Evolutionary conservation across 53 echinoderm and acorn worm species (phyloP), one percentile per base, ranked within the genome.

Genomic region (Arbacia lixula): DNA sequence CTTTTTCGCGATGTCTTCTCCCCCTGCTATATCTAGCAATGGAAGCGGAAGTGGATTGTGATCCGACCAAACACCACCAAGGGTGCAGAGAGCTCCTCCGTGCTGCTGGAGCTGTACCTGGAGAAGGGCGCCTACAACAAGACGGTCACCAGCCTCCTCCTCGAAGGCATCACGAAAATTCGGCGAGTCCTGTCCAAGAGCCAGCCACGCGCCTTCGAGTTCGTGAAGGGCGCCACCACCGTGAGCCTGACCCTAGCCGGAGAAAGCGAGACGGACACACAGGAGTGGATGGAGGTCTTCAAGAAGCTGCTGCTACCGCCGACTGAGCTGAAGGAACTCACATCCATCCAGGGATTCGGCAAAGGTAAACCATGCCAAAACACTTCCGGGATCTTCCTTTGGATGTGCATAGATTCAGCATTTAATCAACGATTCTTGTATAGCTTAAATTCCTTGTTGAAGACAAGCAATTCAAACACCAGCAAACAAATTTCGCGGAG

Each of bases 61-160:
- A 84, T 91, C 11, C 95, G 89, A 80, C 91, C 88, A 30, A 94
- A 94, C 78, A 91, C 89, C 41, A 89, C 91, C 20, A 83, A 84
- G 38, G 89, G 84, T 6, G 53, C 84, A 66, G 36, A 72, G 30
- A 57, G 84, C 17, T 82, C 82, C 27, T 94, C 95, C 10, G 36
- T 91, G 52, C 87, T 94, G 4, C 68, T 94, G 29, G 95, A 94
- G 65, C 83, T 94, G 56, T 94, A 94, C 91, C 50, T 91, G 27
- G 95, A 94, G 41, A 91, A 91, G 56, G 91, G 89, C 12, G 95
- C 95, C 66, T 89, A 91, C 79, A 84, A 91, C 82, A 94, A 94
- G 89, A 88, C 91, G 0, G 95, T 94, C 1, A 94, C 89, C 58
- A 91, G 91, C 53, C 84, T 94, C 29, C 87, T 94, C 0, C 83